Conservation (phyloP, 2,797 vertebrate genomes). For the Lateolabrax maculatus region DNA sequence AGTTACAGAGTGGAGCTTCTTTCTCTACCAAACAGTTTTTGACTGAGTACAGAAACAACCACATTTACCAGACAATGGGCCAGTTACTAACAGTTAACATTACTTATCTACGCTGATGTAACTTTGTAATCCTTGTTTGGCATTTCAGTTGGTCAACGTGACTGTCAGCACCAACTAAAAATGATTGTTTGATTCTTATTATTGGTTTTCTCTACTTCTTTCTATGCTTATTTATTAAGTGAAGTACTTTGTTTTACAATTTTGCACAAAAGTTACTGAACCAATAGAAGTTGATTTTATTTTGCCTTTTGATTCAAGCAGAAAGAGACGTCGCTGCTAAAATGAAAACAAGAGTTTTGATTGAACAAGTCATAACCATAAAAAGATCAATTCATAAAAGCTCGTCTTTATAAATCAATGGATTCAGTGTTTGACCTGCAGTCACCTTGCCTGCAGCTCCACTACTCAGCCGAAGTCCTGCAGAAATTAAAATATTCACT, state of each 20-base stretch:
- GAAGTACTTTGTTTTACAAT: no score
- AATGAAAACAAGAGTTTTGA: not conserved
- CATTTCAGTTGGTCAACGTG: no score
- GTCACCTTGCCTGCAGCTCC: constrained; percentile 40
- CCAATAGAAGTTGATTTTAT: no score
- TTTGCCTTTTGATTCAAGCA: not conserved
- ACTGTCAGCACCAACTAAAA: no score
- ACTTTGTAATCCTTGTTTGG: no score
- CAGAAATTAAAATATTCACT: not conserved
- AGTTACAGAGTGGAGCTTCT: not conserved
- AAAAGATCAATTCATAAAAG: not conserved
- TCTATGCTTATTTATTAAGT: no score
- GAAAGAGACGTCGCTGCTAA: not conserved
- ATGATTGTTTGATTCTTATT: no score
- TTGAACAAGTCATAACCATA: not conserved
- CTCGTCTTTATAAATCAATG: constrained; percentile 5
- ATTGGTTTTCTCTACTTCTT: no score
- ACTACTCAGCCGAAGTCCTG: not conserved
- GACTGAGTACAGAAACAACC: not conserved
- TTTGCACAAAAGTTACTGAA: no score
- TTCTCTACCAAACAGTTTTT: not conserved
- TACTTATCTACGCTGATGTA: not conserved
- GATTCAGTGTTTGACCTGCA: constrained; percentile 4
- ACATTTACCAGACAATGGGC: not conserved
- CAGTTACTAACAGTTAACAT: not conserved